Conservation (phyloP, 2,888 invertebrate genomes). For the Pseudanteris insignis region DNA sequence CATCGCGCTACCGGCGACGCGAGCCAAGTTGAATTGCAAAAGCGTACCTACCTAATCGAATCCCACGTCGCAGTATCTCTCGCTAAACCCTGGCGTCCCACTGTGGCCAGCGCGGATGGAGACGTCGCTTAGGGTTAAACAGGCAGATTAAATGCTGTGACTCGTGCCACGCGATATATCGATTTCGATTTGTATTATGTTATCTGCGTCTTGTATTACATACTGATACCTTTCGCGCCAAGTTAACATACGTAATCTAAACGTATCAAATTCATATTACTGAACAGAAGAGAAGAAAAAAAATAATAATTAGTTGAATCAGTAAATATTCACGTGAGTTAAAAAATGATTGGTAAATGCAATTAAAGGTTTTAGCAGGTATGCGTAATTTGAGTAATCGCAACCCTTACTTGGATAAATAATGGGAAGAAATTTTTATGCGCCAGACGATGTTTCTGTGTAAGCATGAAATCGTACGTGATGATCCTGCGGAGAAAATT, state of each 20-base stretch:
- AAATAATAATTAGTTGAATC: too few species aligned
- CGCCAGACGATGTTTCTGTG: constrained; percentile 30
- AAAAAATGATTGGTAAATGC: too few species aligned
- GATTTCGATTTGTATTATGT: constrained; percentile 30
- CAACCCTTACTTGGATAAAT: constrained; percentile 22
- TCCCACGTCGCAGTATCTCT: constrained; percentile 44
- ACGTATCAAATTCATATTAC: too few species aligned
- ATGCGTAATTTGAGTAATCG: too few species aligned
- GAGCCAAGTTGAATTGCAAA: constrained; percentile 62
- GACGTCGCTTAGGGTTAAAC: constrained; percentile 52
- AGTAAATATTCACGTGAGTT: too few species aligned
- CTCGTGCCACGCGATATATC: constrained; percentile 43
- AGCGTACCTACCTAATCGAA: constrained; percentile 45
- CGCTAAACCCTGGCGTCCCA: constrained; percentile 37
- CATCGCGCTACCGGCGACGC: constrained; percentile 46
- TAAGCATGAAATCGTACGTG: constrained; percentile 44
- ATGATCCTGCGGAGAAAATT: constrained; percentile 42
- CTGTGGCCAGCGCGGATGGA: constrained; percentile 49
- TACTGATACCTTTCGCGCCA: constrained; percentile 17
- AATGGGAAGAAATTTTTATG: constrained; percentile 39
- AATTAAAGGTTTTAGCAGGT: too few species aligned
- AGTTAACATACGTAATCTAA: background rate
- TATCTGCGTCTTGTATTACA: constrained; percentile 23
- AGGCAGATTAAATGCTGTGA: constrained; percentile 45
- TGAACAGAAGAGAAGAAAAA: too few species aligned